These are phyloP conservation scores for Plebejus anna DNA, from an alignment of 2,888 invertebrate species.

Conservation along the genomic window DNA sequence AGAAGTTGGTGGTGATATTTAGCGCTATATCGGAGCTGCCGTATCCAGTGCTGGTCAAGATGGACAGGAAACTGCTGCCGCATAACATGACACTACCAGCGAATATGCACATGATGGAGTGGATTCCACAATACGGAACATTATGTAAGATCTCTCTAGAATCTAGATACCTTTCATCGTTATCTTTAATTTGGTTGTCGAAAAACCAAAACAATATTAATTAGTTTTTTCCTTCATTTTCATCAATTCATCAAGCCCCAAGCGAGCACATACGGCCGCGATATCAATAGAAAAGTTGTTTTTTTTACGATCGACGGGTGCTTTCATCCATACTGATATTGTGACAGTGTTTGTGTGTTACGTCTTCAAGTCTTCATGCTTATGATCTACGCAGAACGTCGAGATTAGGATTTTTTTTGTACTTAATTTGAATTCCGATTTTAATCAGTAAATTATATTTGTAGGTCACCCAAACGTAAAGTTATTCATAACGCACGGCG, in stretches of 20 bases:
- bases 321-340: no score
- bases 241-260: no score
- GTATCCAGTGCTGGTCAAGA: slow-evolving; percentile 78
- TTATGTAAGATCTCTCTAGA: slow-evolving; percentile 63
- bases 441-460: background rate
- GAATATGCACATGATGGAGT: slow-evolving; percentile 71
- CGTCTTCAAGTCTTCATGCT: no score
- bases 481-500: slow-evolving; percentile 82
- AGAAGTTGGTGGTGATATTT: slow-evolving; percentile 69
- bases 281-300: no score
- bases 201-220: background rate
- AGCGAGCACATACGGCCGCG: no score
- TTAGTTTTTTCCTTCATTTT: background rate
- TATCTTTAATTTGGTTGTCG: background rate
- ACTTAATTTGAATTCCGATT: no score
- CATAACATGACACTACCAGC: slow-evolving; percentile 68
- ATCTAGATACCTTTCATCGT: background rate
- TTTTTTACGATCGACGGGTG: no score
- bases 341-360: no score
- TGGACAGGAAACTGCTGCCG: slow-evolving; percentile 67
- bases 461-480: slow-evolving; percentile 77
- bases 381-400: no score
- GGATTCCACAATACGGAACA: slow-evolving; percentile 79
- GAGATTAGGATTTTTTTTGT: background rate
- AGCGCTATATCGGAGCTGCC: slow-evolving; percentile 72